phyloP scores from a whole-genome alignment of 2,797 vertebrate genomes.

The Orestias chungarensis region DNA sequence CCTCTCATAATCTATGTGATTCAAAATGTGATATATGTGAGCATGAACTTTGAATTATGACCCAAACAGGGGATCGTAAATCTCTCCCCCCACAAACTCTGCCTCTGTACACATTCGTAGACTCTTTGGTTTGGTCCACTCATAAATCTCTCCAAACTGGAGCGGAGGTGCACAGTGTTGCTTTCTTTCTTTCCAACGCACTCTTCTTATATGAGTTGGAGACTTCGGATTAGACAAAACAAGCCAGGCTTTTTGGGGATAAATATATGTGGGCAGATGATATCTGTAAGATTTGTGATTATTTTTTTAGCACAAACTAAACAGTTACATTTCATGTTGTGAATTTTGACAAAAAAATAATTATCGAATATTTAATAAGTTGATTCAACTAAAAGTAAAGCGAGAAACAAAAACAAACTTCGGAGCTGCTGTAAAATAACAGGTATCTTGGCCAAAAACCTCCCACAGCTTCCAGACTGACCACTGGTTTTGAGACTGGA shows the following conservation, averaged over 20 bases:
- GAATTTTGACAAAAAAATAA: background rate
- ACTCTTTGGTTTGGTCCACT: slow-evolving; percentile 75
- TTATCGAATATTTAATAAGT: background rate
- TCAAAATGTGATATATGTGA: slow-evolving; percentile 85
- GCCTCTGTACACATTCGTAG: slow-evolving; percentile 77
- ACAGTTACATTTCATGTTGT: background rate
- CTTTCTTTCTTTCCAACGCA: slow-evolving; percentile 43
- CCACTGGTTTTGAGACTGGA: slow-evolving; percentile 46
- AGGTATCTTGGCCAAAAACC: slow-evolving; percentile 49
- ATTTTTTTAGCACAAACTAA: background rate
- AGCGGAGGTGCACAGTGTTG: slow-evolving; percentile 65
- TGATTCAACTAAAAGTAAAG: slow-evolving; percentile 1
- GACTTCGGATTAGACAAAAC: slow-evolving; percentile 67
- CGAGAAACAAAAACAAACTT: slow-evolving; percentile 20
- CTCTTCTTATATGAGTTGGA: slow-evolving; percentile 58
- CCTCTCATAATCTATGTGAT: slow-evolving; percentile 84
- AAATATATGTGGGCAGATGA: slow-evolving; percentile 24
- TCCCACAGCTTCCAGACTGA: slow-evolving; percentile 56
- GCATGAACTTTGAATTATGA: slow-evolving; percentile 86
- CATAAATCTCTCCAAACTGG: slow-evolving; percentile 82
- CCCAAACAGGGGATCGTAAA: slow-evolving; percentile 78
- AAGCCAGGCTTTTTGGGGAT: slow-evolving; percentile 44
- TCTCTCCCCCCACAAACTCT: slow-evolving; percentile 80
- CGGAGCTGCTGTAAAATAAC: slow-evolving; percentile 39
- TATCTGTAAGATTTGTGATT: slow-evolving; percentile 2